Evolutionary conservation across 2,888 invertebrate genomes (phyloP).

Genomic region (Patella ulyssiponensis): DNA sequence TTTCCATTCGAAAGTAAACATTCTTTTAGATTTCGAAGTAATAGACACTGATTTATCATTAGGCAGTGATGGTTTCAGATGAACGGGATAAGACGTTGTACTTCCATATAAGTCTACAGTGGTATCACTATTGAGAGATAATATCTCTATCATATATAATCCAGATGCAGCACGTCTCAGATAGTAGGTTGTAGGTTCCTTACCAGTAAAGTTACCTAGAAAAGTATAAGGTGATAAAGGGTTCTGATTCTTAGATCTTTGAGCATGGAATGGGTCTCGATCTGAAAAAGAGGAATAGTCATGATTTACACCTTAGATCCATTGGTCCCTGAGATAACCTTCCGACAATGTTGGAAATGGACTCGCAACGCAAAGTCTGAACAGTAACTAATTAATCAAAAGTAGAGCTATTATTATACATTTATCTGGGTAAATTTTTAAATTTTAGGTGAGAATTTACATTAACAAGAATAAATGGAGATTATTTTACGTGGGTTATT

Average conservation of each 20-base stretch:
- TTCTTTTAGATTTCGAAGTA: slow-evolving; percentile 32
- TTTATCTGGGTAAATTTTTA: too few species aligned
- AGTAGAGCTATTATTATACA: too few species aligned
- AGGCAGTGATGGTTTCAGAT: slow-evolving; percentile 50
- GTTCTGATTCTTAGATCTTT: slow-evolving; percentile 20
- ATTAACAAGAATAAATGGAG: too few species aligned
- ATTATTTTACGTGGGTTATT: too few species aligned
- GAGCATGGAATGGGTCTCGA: slow-evolving; percentile 30
- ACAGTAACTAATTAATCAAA: too few species aligned
- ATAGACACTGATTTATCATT: slow-evolving; percentile 43
- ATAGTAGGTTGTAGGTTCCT: slow-evolving; percentile 22
- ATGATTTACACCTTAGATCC: too few species aligned
- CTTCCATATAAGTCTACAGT: slow-evolving; percentile 60
- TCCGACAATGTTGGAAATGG: too few species aligned
- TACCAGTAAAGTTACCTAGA: slow-evolving; percentile 33
- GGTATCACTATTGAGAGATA: slow-evolving; percentile 56
- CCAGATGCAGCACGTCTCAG: slow-evolving; percentile 38
- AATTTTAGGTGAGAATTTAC: too few species aligned
- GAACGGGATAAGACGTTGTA: slow-evolving; percentile 48
- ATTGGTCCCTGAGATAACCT: too few species aligned
- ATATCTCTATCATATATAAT: slow-evolving; percentile 57
- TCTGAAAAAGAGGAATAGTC: slow-evolving; percentile 7
- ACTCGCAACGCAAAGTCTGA: too few species aligned
- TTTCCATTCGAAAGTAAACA: slow-evolving; percentile 55
- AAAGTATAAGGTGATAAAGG: slow-evolving; percentile 1